Percentiles rank a stretch among this genome's conserved stretches.
Evolutionary conservation across 1,140 invertebrate genomes (phyloP).

Genomic region (Lasioglossum albipes): DNA sequence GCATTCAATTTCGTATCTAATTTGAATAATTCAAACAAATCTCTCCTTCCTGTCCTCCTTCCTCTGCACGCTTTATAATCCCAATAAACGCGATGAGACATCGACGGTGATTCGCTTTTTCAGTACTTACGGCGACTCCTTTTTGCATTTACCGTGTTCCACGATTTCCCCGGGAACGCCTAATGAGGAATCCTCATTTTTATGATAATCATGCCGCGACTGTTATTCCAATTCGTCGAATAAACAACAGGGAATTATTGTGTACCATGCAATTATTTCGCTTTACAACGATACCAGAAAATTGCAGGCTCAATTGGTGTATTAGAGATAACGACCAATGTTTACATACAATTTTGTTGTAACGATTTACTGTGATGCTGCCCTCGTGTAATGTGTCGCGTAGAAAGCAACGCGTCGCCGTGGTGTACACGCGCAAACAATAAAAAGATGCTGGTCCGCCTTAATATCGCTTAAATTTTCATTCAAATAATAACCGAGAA

Average conservation of each 20-base stretch:
- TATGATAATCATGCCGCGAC: constrained; percentile 15
- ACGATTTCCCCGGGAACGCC: constrained; percentile 23
- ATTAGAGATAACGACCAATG: constrained; percentile 5
- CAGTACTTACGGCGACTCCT: constrained; percentile 44
- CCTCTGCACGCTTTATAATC: constrained; percentile 79
- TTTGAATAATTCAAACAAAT: constrained; percentile 81
- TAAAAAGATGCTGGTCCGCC: no score
- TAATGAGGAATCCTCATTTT: constrained; percentile 49
- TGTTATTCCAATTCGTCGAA: constrained; percentile 8
- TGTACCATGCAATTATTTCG: constrained; percentile 5
- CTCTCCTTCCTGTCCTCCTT: constrained; percentile 79
- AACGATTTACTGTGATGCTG: neutral
- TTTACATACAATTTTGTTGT: neutral
- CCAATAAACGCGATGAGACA: constrained; percentile 75
- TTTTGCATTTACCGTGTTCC: constrained; percentile 31
- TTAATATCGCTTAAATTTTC: no score
- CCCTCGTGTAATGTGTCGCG: neutral
- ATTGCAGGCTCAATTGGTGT: neutral
- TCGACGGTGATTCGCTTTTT: constrained; percentile 64
- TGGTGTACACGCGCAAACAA: no score
- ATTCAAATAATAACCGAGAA: no score
- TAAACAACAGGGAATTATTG: constrained; percentile 16
- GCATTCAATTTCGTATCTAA: constrained; percentile 81
- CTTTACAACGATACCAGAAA: neutral
- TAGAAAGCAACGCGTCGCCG: neutral